Conservation (phyloP, 2,888 invertebrate genomes). For the Brachynemurus nebulosus region DNA sequence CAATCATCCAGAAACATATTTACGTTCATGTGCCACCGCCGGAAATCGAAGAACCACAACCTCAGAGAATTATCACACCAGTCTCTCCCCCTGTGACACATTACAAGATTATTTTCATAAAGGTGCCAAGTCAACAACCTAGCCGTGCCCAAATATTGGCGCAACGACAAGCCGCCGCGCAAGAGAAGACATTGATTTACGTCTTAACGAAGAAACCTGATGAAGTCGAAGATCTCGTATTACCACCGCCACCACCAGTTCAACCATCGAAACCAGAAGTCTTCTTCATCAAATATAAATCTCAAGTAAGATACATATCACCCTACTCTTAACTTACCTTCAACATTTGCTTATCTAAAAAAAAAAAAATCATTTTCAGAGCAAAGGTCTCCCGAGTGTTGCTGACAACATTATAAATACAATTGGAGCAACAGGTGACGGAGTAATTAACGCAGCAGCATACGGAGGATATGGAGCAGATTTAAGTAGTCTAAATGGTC, state of each 20-base stretch:
- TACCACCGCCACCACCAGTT: not conserved
- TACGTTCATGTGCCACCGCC: conserved; percentile 5
- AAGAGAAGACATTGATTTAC: conserved; percentile 4
- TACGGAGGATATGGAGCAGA: too few species aligned
- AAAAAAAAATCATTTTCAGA: too few species aligned
- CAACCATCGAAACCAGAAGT: conserved; percentile 5
- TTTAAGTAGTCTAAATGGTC: too few species aligned
- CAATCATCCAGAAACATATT: conserved; percentile 1
- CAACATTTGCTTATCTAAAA: too few species aligned
- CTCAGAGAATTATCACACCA: not conserved
- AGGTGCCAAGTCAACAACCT: conserved; percentile 3
- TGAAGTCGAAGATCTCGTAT: not conserved
- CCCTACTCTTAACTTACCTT: too few species aligned
- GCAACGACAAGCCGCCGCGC: not conserved
- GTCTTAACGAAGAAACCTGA: not conserved
- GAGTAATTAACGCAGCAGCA: too few species aligned
- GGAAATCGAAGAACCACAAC: not conserved
- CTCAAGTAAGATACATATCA: too few species aligned
- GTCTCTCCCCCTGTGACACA: not conserved
- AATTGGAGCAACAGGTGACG: too few species aligned
- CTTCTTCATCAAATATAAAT: conserved; percentile 3
- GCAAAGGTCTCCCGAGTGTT: too few species aligned
- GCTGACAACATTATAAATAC: too few species aligned
- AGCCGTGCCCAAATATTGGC: conserved; percentile 1
- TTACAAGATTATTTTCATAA: conserved; percentile 4